Conservation (phyloP, 2,113 vertebrate species). For the Octodon degus region DNA sequence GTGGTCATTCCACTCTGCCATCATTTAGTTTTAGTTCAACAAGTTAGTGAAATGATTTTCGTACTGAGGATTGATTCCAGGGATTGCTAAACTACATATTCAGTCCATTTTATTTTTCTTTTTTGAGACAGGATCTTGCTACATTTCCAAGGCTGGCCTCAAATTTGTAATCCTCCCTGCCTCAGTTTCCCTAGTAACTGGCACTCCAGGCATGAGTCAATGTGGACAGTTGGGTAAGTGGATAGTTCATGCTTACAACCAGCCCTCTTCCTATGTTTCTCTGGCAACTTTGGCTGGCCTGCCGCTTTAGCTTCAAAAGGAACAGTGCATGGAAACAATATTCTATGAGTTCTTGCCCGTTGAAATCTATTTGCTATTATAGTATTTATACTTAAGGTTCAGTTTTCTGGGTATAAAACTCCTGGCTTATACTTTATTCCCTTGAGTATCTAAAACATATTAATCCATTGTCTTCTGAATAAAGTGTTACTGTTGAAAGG, state of each 20-base stretch:
- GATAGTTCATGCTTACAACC: neutral
- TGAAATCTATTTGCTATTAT: neutral
- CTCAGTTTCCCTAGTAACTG: neutral
- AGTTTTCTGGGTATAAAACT: neutral
- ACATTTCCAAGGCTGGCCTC: neutral
- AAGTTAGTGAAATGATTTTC: neutral
- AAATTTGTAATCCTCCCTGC: neutral
- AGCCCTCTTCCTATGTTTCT: neutral
- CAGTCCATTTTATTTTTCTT: neutral
- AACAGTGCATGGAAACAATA: neutral
- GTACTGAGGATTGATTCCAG: neutral
- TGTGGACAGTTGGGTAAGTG: neutral
- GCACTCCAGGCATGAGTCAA: neutral
- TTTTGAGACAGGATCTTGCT: neutral
- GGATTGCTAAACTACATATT: neutral
- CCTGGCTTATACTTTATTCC: neutral
- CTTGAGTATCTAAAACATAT: neutral
- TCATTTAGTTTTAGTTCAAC: neutral
- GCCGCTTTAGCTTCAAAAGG: neutral
- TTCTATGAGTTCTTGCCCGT: neutral
- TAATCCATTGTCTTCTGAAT: neutral
- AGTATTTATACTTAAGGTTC: neutral
- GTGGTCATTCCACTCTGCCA: too few species aligned
- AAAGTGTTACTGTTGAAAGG: neutral
- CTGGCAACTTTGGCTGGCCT: neutral